Conservation (phyloP, 2,888 invertebrate species). For the Xanthostigma xanthostigma region DNA sequence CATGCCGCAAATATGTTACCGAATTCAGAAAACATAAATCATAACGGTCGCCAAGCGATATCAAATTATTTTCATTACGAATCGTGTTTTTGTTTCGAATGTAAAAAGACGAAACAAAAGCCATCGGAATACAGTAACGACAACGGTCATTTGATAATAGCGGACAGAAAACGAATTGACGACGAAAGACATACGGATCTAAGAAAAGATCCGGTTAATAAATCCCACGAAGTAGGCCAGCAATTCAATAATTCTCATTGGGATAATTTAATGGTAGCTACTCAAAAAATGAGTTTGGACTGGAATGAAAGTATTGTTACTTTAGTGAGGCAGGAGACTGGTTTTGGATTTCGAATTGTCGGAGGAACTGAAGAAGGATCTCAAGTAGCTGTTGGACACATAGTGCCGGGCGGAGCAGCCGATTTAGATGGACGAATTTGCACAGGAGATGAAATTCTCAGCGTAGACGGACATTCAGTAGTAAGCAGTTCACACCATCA, state of each 20-base stretch:
- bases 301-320: slow-evolving; percentile 41
- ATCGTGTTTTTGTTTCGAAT: slow-evolving; percentile 10
- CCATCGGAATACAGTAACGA: neutral
- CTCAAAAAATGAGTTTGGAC: slow-evolving; percentile 16
- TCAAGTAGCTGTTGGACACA: slow-evolving; percentile 91
- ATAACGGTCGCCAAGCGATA: neutral
- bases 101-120: slow-evolving; percentile 8
- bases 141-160: neutral
- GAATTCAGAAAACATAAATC: neutral
- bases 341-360: slow-evolving; percentile 96
- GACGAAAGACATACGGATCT: slow-evolving; percentile 2
- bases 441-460: slow-evolving; percentile 87
- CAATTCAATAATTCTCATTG: slow-evolving; percentile 4
- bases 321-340: slow-evolving; percentile 76
- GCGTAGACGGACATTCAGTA: slow-evolving; percentile 62
- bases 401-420: slow-evolving; percentile 91
- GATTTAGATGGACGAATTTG: slow-evolving; percentile 79
- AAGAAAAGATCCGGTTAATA: neutral
- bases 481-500: slow-evolving; percentile 78
- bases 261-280: slow-evolving; percentile 8
- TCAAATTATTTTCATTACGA: slow-evolving; percentile 8
- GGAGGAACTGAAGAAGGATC: slow-evolving; percentile 97
- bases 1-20: too few species aligned
- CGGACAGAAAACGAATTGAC: too few species aligned
- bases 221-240: neutral